Percentiles rank a stretch among this genome's conserved stretches.
Evolutionary conservation across 1,140 invertebrate species (phyloP).

Genomic region (Coptotermes formosanus): DNA sequence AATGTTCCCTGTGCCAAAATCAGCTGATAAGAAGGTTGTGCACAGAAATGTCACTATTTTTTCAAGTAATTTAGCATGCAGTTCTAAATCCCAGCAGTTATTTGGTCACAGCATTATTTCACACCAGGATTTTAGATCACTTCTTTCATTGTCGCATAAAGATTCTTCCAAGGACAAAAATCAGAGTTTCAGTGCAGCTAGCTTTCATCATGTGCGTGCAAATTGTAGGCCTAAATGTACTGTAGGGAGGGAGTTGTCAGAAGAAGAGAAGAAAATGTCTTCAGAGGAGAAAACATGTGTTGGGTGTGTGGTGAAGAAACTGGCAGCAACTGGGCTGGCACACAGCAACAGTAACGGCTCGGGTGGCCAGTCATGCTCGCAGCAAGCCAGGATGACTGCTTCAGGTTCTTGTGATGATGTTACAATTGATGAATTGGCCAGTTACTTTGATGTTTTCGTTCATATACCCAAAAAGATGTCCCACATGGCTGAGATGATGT

Average conservation of each 20-base stretch:
- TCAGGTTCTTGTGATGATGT: constrained; percentile 61
- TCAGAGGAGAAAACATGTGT: constrained; percentile 1
- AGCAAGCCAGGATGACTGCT: constrained; percentile 57
- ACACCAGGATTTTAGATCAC: constrained; percentile 27
- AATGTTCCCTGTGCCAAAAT: not conserved
- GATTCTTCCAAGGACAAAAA: not conserved
- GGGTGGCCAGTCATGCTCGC: constrained; percentile 45
- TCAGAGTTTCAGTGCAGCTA: not conserved
- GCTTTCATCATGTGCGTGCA: not conserved
- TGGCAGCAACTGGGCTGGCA: not conserved
- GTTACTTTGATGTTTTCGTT: constrained; percentile 89
- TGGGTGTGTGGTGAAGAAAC: constrained; percentile 6
- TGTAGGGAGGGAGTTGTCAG: not conserved
- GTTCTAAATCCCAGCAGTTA: not conserved
- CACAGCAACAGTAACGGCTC: constrained; percentile 43
- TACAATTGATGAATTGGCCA: constrained; percentile 85
- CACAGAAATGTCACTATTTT: not conserved
- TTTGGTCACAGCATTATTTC: not conserved
- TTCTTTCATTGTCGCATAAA: not conserved
- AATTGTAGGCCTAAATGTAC: not conserved
- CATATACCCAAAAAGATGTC: constrained; percentile 97
- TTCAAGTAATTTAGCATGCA: not conserved
- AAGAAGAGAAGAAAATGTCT: not conserved
- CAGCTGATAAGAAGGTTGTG: not conserved
- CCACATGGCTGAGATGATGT: constrained; percentile 96